Evolutionary conservation across 2,888 invertebrate genomes (phyloP).

Genomic region (Phengaris arion): DNA sequence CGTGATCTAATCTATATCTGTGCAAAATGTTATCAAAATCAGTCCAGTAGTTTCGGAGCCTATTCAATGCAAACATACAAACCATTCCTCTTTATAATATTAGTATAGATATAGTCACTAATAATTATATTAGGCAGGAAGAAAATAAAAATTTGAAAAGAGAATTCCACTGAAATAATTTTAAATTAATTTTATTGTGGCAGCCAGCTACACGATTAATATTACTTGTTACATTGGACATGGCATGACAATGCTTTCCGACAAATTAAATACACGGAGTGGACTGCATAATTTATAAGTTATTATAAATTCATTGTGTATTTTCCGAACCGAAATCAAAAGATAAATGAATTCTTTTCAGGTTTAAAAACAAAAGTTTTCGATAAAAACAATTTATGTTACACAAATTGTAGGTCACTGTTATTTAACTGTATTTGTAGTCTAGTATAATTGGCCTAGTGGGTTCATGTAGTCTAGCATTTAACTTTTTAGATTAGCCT

Average conservation of each 20-base stretch:
- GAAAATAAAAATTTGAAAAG: neutral
- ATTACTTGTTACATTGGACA: conserved; percentile 10
- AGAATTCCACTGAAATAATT: conserved; percentile 23
- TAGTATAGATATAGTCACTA: too few relatives aligned
- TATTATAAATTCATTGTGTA: conserved; percentile 21
- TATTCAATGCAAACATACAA: too few relatives aligned
- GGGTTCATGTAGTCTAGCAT: too few relatives aligned
- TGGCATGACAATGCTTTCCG: conserved; percentile 6
- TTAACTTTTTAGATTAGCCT: too few relatives aligned
- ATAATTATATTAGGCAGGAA: neutral
- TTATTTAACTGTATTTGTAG: neutral
- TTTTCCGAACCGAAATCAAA: conserved; percentile 1
- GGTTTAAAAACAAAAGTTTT: neutral
- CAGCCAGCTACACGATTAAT: neutral
- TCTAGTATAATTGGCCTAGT: too few relatives aligned
- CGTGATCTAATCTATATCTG: too few relatives aligned
- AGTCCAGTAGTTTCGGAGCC: too few relatives aligned
- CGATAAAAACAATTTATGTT: neutral
- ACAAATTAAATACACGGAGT: conserved; percentile 15
- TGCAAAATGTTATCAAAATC: too few relatives aligned
- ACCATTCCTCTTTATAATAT: too few relatives aligned
- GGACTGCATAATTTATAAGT: conserved; percentile 22
- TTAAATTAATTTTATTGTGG: conserved; percentile 37
- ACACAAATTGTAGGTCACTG: neutral
- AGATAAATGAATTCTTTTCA: conserved; percentile 12